Conservation (phyloP, 1,140 invertebrate genomes). For the Vanessa atalanta region DNA sequence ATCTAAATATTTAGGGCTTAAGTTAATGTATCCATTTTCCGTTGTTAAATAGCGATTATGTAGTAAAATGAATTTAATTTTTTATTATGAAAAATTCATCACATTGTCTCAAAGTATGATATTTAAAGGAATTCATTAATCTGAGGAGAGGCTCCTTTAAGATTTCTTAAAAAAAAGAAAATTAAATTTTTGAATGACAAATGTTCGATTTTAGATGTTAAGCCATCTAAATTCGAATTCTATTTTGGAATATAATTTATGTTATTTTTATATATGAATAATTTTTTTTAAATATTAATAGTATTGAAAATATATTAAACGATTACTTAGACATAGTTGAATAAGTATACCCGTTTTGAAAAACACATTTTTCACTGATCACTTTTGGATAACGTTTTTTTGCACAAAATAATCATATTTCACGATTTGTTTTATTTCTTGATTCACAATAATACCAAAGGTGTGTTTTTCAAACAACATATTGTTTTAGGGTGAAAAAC, state of each 20-base stretch:
- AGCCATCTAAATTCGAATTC: neutral
- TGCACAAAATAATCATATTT: no score
- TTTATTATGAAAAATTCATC: neutral
- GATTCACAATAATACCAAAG: slow-evolving; percentile 21
- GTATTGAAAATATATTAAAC: neutral
- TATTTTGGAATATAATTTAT: slow-evolving; percentile 3
- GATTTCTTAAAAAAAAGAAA: neutral
- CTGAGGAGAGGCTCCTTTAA: no score
- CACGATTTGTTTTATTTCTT: no score
- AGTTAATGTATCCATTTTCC: slow-evolving; percentile 40
- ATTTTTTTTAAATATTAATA: neutral
- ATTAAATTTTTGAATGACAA: no score
- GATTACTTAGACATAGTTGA: neutral
- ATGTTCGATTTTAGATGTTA: neutral
- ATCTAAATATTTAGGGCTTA: slow-evolving; percentile 55
- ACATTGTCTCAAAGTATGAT: slow-evolving; percentile 4
- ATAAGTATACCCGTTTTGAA: slow-evolving; percentile 21
- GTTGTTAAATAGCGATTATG: slow-evolving; percentile 34
- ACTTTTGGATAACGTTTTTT: neutral
- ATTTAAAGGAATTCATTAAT: neutral
- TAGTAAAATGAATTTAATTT: neutral
- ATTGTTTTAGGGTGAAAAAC: slow-evolving; percentile 52
- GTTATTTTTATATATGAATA: neutral
- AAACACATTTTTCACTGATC: slow-evolving; percentile 20
- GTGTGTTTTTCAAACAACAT: slow-evolving; percentile 29